Base-by-base conservation (phyloP, 2,888 invertebrate genomes). In the Macrophya alboannulata region DNA sequence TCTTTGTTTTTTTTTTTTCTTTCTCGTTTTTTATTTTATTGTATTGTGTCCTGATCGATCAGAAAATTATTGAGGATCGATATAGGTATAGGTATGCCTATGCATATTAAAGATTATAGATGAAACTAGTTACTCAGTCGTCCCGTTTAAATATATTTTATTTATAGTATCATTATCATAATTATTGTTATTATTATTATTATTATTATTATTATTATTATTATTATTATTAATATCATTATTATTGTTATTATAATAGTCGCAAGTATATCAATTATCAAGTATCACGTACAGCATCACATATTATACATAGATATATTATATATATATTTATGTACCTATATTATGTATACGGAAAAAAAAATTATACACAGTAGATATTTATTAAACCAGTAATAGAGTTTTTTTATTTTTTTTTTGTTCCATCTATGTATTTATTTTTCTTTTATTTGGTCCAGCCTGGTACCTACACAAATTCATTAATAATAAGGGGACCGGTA, bases 71-170 rank as follows among this genome's bases (percentile, higher is more conserved):
- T n/a, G n/a, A 55, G 55, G 55, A 8, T 55, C 17, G n/a, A 17
- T 51, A 55, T 55, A 55, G 17, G 55, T 55, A 55, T 55, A n/a
- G n/a, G n/a, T n/a, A 1, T 31, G 3, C 1, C 1, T 31, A 31
- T 31, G 31, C 3, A 31, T 31, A 31, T 2, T 31, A 31, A 31
- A 2, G 31, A 2, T 31, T 31, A 31, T 31, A 31, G 31, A 31
- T 31, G 31, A 1, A 31, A 31, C 3, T 31, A 31, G 31, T 31
- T 31, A 31, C 1, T 31, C 31, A 31, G 31, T 31, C 31, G 15
- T 62, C 71, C 83, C 83, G 51, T 83, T 83, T 65, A 83, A 83
- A 83, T 83, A 83, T 83, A 83, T 65, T 83, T 83, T 71, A 65
- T 83, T 83, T 83, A 65, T 65, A 21, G 74, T 25, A 48, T 68